Evolutionary conservation across 1,140 invertebrate genomes (phyloP), one percentile per base, ranked within the genome.

Genomic region (Lordiphosa mommai): DNA sequence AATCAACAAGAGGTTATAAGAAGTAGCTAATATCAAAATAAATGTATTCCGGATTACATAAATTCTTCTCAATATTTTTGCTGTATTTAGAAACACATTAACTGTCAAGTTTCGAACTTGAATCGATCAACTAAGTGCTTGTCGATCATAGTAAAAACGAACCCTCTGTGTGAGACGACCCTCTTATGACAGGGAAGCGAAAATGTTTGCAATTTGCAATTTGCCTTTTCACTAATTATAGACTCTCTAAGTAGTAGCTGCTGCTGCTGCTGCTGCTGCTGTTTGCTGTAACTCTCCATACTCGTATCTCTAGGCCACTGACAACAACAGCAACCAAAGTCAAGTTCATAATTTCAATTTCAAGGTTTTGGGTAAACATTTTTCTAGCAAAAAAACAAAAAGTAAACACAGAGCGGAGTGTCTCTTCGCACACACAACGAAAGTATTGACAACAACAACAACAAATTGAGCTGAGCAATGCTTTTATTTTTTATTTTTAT

Each of bases 261-360:
- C 50, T 69, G 32, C 8, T 36, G 37, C 30, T 53, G 58, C 27
- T 40, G 27, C 13, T 52, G 38, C 40, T 74, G 68, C 57, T 63
- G 52, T 64, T 74, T 70, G 66, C 33, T 76, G 74, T 77, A 73
- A 72, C 68, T 67, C 36, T 33, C 65, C 37, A 41, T 80, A 80
- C 29, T 60, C 40, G 41, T 80, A 80, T 80, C 69, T 72, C 49
- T 67, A 55, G 68, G 61, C 56, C 63, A 48, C 7, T 38, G 47
- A 6, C 34, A 50, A 43, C 36, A 76, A 61, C 40, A 50, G 41
- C 40, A 64, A 63, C 72, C 71, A 82, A 76, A 76, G 76, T 73
- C 76, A 80, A 80, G 74, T 82, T 74, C 76, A 80, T 71, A 60
- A 82, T 80, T 74, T 82, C 52, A 80, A 59, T 82, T 82, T 80